These are phyloP conservation scores for Coregonus clupeaformis DNA, from an alignment of 2,113 vertebrate genomes.

Conservation along the genomic window DNA sequence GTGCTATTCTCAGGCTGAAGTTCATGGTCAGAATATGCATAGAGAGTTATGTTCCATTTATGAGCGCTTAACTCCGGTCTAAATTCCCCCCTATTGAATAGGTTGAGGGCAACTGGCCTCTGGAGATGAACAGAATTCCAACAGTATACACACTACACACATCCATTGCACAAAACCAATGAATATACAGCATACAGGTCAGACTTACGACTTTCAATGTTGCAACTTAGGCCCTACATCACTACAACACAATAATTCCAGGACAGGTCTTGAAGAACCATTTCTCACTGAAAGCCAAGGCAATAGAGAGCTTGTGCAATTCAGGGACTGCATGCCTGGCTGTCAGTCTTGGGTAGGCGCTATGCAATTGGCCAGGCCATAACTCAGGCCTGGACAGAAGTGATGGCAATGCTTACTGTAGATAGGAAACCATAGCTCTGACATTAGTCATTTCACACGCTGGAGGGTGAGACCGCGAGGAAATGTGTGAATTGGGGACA, in stretches of 20 bases:
- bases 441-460: constrained; percentile 5
- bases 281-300: no score
- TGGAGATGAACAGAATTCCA: no score
- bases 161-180: not conserved
- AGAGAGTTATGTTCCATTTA: no score
- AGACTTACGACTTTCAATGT: not conserved
- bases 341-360: not conserved
- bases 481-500: not conserved
- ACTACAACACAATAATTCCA: not conserved
- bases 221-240: not conserved
- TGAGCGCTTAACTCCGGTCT: no score
- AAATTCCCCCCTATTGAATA: no score
- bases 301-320: not conserved
- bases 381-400: constrained; percentile 2
- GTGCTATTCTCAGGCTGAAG: no score
- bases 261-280: not conserved
- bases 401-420: constrained; percentile 7
- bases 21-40: no score
- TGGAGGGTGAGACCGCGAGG: not conserved
- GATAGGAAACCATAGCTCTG: constrained; percentile 12
- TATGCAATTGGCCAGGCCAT: not conserved
- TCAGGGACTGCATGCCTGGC: not conserved
- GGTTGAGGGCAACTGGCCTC: no score
- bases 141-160: not conserved
- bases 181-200: not conserved